Base-by-base conservation (phyloP, 2,888 invertebrate genomes). In the Lydus trimaculatus region DNA sequence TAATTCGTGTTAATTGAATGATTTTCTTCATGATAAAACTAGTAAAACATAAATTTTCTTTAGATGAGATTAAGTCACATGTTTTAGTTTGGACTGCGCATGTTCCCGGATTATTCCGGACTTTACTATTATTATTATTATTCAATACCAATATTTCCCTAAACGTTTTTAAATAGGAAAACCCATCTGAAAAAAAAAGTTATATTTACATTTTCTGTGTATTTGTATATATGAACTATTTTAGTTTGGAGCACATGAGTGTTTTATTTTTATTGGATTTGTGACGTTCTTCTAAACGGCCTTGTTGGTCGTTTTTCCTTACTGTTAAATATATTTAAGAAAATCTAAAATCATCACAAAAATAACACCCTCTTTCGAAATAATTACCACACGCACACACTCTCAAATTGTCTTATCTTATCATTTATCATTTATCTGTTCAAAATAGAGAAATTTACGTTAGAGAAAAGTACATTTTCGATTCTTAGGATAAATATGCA, bases 191-290 rank as follows among this genome's bases (percentile, higher is more conserved):
- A 20, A 48, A 48, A 48, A 48, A 8, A 48, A 20, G 48, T 20
- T 48, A 48, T 48, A 48, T 48, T 48, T 48, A 48, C 48, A 48
- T 20, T 48, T 36, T 39, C n/a, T n/a, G 39, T 58, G 31, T 25
- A 48, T 58, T 67, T 58, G 71, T 72, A 72, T 73, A 48, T 48
- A 65, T 72, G 75, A 76, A 78, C 81, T 81, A 81, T 81, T 81
- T 81, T 81, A 77, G 76, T 75, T 75, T 70, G 68, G 75, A 78
- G 75, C 80, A 78, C 77, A 79, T 79, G 79, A 79, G 73, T 75
- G 80, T 80, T n/a, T n/a, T 81, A 82, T 82, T 82, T 82, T 82
- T 82, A 80, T 78, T 70, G 75, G 71, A 72, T 74, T 74, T 72
- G 75, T 80, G 81, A 81, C 81, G 82, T 81, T 77, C 72, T n/a